Evolutionary conservation across 2,113 vertebrate species (phyloP).

Genomic region (Calidris pygmaea): DNA sequence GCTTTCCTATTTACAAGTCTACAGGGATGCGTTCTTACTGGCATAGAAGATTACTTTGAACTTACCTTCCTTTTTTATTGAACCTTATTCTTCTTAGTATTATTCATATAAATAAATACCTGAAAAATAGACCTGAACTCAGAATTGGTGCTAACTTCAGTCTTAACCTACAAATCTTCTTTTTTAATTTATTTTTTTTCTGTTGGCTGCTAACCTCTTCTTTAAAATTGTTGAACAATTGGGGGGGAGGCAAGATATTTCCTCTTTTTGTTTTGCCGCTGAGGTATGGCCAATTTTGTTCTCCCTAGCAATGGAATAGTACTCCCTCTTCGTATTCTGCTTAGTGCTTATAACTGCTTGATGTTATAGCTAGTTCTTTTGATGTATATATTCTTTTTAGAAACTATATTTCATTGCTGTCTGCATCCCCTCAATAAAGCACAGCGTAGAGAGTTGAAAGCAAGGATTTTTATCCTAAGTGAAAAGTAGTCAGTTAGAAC

Average conservation of each 20-base stretch:
- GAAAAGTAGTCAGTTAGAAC: not conserved
- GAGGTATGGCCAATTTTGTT: not conserved
- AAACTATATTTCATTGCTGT: not conserved
- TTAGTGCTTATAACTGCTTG: not conserved
- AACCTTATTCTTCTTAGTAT: not conserved
- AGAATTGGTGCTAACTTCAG: not conserved
- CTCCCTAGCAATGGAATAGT: not conserved
- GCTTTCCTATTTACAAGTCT: not conserved
- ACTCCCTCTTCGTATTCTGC: not conserved
- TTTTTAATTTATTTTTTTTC: not conserved
- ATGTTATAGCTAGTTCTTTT: not conserved
- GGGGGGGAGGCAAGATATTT: not conserved
- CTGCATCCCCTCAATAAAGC: not conserved
- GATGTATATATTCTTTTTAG: not conserved
- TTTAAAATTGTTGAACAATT: not conserved
- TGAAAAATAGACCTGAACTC: not conserved
- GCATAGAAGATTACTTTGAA: not conserved
- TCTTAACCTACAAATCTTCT: not conserved
- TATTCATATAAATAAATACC: not conserved
- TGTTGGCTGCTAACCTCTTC: not conserved
- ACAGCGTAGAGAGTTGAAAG: not conserved
- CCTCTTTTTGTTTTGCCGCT: conserved; percentile 19
- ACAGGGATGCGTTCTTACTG: not conserved
- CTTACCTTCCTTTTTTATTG: not conserved
- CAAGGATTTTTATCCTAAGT: not conserved